These are phyloP conservation scores for Sisor rabdophorus DNA, from an alignment of 2,113 vertebrate species.

Conservation along the genomic window DNA sequence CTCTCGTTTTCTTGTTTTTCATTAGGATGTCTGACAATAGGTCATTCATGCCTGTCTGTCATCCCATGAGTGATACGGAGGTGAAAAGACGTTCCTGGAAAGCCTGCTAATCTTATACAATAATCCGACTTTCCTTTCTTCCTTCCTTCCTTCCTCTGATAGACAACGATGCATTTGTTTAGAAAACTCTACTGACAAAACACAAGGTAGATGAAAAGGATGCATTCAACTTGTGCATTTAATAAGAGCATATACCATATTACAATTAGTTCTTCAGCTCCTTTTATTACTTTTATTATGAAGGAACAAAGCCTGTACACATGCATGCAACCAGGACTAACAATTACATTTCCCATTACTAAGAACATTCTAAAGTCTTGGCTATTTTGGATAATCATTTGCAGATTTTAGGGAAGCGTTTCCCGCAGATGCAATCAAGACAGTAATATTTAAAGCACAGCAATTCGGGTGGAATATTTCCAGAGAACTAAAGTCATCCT, in stretches of 20 bases:
- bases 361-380: constrained; percentile 33
- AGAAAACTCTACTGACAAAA: neutral
- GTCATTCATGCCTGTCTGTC: constrained; percentile 49
- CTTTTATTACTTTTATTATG: constrained; percentile 37
- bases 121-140: constrained; percentile 2
- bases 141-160: neutral
- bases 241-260: constrained; percentile 28
- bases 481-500: constrained; percentile 22
- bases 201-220: constrained; percentile 1
- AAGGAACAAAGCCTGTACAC: constrained; percentile 28
- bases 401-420: constrained; percentile 39
- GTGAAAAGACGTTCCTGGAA: constrained; percentile 43
- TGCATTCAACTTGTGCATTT: constrained; percentile 25
- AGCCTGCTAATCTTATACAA: constrained; percentile 30
- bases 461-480: constrained; percentile 22
- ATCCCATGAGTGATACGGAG: constrained; percentile 43
- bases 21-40: constrained; percentile 47
- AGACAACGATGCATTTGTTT: neutral
- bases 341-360: constrained; percentile 29
- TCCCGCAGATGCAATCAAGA: constrained; percentile 37
- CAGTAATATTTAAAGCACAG: constrained; percentile 39
- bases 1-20: constrained; percentile 18
- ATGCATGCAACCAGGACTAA: constrained; percentile 20
- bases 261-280: neutral
- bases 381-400: constrained; percentile 45